Conservation (phyloP, 2,797 vertebrate species). For the Syngnathus acus region DNA sequence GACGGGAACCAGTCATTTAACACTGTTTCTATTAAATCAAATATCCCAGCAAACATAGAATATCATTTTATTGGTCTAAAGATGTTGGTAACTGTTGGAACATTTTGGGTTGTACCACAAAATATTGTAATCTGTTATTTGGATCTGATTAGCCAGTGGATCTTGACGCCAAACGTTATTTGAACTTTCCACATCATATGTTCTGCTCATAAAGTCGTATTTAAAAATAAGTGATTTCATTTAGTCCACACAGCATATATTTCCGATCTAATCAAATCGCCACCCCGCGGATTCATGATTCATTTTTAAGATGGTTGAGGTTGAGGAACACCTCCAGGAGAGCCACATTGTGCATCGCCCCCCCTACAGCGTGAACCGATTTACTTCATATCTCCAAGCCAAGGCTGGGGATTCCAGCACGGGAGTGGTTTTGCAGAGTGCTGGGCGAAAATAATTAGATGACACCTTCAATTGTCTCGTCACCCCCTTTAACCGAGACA, state of each 20-base stretch:
- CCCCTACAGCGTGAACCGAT: conserved; percentile 69
- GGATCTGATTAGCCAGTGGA: too few relatives aligned
- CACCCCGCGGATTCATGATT: conserved; percentile 67
- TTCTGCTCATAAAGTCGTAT: conserved; percentile 42
- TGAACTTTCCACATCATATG: conserved; percentile 48
- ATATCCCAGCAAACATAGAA: neutral
- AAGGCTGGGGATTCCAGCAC: conserved; percentile 49
- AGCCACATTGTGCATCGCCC: conserved; percentile 69
- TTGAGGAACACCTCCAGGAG: conserved; percentile 65
- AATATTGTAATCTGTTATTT: too few relatives aligned
- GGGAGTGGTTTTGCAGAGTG: conserved; percentile 41
- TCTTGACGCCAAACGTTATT: neutral
- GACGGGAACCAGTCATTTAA: conserved; percentile 12
- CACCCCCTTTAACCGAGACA: conserved; percentile 66
- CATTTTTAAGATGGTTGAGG: conserved; percentile 67
- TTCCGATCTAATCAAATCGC: conserved; percentile 68
- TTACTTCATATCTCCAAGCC: conserved; percentile 62
- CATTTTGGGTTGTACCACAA: too few relatives aligned
- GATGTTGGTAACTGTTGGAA: too few relatives aligned
- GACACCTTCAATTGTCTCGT: conserved; percentile 74
- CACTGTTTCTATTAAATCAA: conserved; percentile 10
- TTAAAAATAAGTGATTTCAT: conserved; percentile 61
- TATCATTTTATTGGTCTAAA: neutral
- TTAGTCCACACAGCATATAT: conserved; percentile 52
- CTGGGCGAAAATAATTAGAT: conserved; percentile 74